phyloP scores from a whole-genome alignment of 1,140 invertebrate species.

The Drosophila dunni region DNA sequence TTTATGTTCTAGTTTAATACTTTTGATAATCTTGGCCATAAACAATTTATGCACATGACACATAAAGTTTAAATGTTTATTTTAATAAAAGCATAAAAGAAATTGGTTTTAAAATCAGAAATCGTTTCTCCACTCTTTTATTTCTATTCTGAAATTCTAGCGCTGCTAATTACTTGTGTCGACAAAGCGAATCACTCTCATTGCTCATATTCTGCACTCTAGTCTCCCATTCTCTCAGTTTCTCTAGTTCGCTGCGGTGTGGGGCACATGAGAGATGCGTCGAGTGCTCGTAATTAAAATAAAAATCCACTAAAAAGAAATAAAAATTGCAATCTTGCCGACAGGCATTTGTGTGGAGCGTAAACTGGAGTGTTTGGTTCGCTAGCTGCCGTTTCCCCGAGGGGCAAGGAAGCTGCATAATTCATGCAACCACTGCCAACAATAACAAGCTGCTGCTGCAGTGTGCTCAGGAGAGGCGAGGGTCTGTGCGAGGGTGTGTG shows the following conservation, averaged over 20 bases:
- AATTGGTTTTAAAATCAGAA: neutral
- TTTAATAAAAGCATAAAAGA: no score
- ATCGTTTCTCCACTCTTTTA: neutral
- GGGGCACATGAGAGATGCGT: slow-evolving; percentile 28
- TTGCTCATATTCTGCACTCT: neutral
- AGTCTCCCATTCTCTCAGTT: neutral
- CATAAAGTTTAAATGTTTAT: no score
- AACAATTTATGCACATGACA: no score
- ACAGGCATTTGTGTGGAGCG: slow-evolving; percentile 11
- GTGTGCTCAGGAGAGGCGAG: neutral
- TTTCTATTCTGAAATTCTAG: neutral
- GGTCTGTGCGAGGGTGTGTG: slow-evolving; percentile 44
- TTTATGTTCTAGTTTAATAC: no score
- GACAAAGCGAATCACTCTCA: neutral
- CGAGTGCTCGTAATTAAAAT: slow-evolving; percentile 72
- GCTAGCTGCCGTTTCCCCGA: neutral
- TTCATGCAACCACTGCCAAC: slow-evolving; percentile 63
- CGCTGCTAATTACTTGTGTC: slow-evolving; percentile 14
- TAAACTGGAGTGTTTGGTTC: slow-evolving; percentile 34
- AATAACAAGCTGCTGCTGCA: slow-evolving; percentile 51
- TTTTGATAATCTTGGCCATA: no score
- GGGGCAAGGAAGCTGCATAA: slow-evolving; percentile 56
- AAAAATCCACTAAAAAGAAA: slow-evolving; percentile 54
- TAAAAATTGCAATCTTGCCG: slow-evolving; percentile 30
- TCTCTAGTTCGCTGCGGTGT: neutral